Conservation (phyloP, 2,888 invertebrate species). For the Ectemnius cavifrons region DNA sequence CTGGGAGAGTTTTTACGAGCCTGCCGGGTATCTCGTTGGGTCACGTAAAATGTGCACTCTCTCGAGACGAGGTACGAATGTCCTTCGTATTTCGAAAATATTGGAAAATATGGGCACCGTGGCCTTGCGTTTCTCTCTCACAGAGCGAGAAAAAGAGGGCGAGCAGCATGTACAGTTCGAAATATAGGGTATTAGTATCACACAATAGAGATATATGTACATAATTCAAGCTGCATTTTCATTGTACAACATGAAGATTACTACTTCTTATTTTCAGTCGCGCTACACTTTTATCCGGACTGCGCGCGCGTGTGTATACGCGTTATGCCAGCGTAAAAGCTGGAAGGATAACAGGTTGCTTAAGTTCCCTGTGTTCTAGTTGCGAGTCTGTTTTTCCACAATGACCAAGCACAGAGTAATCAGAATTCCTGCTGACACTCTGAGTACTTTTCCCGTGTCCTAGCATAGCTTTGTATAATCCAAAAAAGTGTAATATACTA, state of each 20-base stretch:
- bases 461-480: too few species aligned
- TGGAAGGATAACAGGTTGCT: too few species aligned
- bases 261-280: neutral
- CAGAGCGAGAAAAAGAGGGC: neutral
- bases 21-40: conserved; percentile 33
- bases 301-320: too few species aligned
- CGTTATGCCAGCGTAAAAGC: too few species aligned
- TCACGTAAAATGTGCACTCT: conserved; percentile 26
- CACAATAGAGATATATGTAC: conserved; percentile 11
- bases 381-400: too few species aligned
- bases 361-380: too few species aligned
- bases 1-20: conserved; percentile 30
- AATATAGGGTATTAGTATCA: conserved; percentile 4
- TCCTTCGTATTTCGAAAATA: conserved; percentile 41
- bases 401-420: too few species aligned
- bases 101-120: conserved; percentile 37
- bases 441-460: too few species aligned
- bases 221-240: neutral
- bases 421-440: too few species aligned
- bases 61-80: conserved; percentile 31
- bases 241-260: neutral
- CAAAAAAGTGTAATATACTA: too few species aligned
- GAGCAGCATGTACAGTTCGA: neutral
- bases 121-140: neutral
- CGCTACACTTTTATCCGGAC: too few species aligned